Evolutionary conservation across 2,797 vertebrate genomes (phyloP).

Genomic region (Fundulus diaphanus): DNA sequence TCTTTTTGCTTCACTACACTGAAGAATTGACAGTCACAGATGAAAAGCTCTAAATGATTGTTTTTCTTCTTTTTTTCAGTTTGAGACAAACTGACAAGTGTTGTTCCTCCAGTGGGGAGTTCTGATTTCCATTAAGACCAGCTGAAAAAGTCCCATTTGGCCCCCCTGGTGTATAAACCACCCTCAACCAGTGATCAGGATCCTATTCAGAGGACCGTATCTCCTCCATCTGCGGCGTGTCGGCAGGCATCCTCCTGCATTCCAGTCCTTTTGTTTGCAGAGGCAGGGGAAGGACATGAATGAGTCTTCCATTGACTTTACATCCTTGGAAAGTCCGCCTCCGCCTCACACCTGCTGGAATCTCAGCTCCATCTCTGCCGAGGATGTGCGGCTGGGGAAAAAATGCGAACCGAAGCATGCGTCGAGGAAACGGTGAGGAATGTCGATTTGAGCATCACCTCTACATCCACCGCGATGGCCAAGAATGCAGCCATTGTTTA

Average conservation of each 20-base stretch:
- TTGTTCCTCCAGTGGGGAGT: slow-evolving; percentile 28
- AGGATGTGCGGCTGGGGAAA: slow-evolving; percentile 81
- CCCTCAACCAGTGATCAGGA: slow-evolving; percentile 73
- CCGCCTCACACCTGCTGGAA: slow-evolving; percentile 80
- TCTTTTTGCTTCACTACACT: slow-evolving; percentile 10
- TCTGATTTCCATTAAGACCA: slow-evolving; percentile 49
- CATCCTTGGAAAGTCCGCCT: slow-evolving; percentile 84
- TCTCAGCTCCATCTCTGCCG: slow-evolving; percentile 51
- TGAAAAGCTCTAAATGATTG: slow-evolving; percentile 33
- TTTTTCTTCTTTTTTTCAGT: slow-evolving; percentile 37
- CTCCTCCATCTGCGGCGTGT: slow-evolving; percentile 76
- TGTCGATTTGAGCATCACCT: slow-evolving; percentile 72
- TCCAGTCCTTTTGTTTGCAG: slow-evolving; percentile 84
- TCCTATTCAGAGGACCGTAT: slow-evolving; percentile 74
- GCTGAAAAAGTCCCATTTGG: slow-evolving; percentile 64
- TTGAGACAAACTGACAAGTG: slow-evolving; percentile 41
- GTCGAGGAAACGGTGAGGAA: slow-evolving; percentile 78
- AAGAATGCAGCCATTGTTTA: slow-evolving; percentile 83
- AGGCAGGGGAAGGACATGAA: slow-evolving; percentile 78
- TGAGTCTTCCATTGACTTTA: slow-evolving; percentile 79
- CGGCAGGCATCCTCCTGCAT: slow-evolving; percentile 81
- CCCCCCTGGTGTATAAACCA: slow-evolving; percentile 61
- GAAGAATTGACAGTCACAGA: slow-evolving; percentile 27
- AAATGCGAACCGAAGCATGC: slow-evolving; percentile 68
- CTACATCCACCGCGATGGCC: slow-evolving; percentile 68